phyloP scores from a whole-genome alignment of 2,888 invertebrate species.

The Gnatocerus cornutus region DNA sequence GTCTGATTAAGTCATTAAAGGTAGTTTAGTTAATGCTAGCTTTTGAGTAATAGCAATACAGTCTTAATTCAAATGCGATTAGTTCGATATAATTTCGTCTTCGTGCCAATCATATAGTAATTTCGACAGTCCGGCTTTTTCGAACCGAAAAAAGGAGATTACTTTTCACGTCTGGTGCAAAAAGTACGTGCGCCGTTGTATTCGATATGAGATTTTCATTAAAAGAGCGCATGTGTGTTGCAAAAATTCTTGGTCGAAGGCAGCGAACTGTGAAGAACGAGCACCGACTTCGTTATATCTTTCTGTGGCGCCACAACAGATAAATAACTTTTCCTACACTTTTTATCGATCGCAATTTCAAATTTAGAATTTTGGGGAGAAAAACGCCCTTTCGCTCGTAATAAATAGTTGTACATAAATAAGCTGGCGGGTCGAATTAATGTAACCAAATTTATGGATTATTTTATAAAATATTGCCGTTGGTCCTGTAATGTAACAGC shows the following conservation, averaged over 20 bases:
- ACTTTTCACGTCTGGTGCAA: conserved; percentile 16
- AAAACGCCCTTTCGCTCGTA: conserved; percentile 35
- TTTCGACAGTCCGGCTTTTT: background rate
- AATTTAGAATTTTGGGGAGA: conserved; percentile 43
- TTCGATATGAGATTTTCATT: conserved; percentile 45
- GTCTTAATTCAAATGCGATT: conserved; percentile 41
- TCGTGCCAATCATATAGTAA: conserved; percentile 29
- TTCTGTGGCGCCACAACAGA: conserved; percentile 56
- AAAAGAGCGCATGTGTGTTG: conserved; percentile 47
- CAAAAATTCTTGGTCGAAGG: conserved; percentile 43
- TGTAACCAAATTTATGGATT: conserved; percentile 42
- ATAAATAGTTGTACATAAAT: conserved; percentile 46
- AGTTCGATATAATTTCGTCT: conserved; percentile 31
- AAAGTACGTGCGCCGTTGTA: conserved; percentile 11
- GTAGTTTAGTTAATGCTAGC: conserved; percentile 43
- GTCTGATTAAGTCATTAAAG: conserved; percentile 44
- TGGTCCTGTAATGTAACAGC: conserved; percentile 27
- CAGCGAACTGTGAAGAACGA: conserved; percentile 50
- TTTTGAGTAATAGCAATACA: conserved; percentile 36
- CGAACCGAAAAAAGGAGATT: conserved; percentile 13
- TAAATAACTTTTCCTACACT: conserved; percentile 52
- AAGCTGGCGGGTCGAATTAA: conserved; percentile 41
- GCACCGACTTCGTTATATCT: conserved; percentile 48
- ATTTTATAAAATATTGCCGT: conserved; percentile 36
- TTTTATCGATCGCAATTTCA: conserved; percentile 48